Evolutionary conservation across 2,888 invertebrate genomes (phyloP).

Genomic region (Masnerella sp.): DNA sequence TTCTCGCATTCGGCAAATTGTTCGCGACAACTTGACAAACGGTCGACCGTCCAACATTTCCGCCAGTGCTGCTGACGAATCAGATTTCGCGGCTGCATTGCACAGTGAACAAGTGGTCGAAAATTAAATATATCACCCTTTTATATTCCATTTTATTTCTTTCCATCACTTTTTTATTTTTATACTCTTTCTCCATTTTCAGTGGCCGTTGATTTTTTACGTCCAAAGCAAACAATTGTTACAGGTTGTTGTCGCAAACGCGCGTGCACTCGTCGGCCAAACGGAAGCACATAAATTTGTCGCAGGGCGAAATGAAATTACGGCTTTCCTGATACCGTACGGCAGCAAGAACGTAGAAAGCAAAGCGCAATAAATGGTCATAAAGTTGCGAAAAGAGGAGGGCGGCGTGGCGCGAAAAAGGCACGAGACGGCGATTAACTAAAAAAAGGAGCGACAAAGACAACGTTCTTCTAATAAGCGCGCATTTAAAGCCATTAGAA

Average conservation of each 20-base stretch:
- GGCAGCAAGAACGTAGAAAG: constrained; percentile 50
- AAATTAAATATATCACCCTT: no score
- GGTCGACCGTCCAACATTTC: constrained; percentile 36
- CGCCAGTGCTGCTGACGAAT: constrained; percentile 28
- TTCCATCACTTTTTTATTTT: neutral
- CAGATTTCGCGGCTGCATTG: no score
- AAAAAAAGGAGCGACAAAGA: constrained; percentile 13
- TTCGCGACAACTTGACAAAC: constrained; percentile 50
- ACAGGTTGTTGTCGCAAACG: constrained; percentile 48
- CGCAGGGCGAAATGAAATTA: constrained; percentile 50
- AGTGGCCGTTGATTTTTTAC: no score
- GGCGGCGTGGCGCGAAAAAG: constrained; percentile 5
- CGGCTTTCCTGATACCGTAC: constrained; percentile 39
- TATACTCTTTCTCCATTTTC: neutral
- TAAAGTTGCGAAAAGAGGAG: constrained; percentile 19
- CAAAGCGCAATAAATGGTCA: constrained; percentile 51
- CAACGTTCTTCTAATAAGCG: constrained; percentile 33
- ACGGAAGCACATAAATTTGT: constrained; percentile 48
- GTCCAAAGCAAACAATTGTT: neutral
- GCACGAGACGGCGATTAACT: no score
- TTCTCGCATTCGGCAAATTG: constrained; percentile 43
- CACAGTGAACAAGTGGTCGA: no score
- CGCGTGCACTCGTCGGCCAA: constrained; percentile 30
- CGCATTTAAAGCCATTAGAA: constrained; percentile 42
- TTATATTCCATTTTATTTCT: no score